Percentiles rank a stretch among this genome's conserved stretches.
Conservation (phyloP, 1,140 invertebrate genomes). For the Dinothrombium tinctorium region DNA sequence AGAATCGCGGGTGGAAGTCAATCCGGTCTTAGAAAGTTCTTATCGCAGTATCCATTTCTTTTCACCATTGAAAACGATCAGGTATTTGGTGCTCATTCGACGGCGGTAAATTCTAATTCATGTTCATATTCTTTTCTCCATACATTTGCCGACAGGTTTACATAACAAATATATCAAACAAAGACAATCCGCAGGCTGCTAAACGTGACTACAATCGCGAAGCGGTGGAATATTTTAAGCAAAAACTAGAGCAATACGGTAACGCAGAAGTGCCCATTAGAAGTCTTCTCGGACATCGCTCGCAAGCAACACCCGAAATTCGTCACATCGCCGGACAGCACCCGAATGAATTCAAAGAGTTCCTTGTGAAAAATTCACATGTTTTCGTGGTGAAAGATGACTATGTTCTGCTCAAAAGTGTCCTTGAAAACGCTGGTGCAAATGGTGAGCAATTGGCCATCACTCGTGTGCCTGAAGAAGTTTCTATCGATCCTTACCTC, state of each 20-base stretch:
- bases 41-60: slow-evolving; percentile 67
- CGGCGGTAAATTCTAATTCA: not conserved
- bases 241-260: slow-evolving; percentile 22
- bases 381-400: slow-evolving; percentile 68
- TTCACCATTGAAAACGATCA: slow-evolving; percentile 76
- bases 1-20: slow-evolving; percentile 83
- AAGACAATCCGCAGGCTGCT: slow-evolving; percentile 8
- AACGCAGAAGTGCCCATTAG: slow-evolving; percentile 45
- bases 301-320: slow-evolving; percentile 66
- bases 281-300: slow-evolving; percentile 59
- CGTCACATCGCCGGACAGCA: slow-evolving; percentile 78
- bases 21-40: slow-evolving; percentile 62
- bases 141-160: slow-evolving; percentile 5
- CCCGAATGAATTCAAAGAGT: slow-evolving; percentile 77
- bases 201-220: slow-evolving; percentile 58
- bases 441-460: slow-evolving; percentile 12
- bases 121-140: not conserved
- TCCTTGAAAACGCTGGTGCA: slow-evolving; percentile 46
- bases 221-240: slow-evolving; percentile 79
- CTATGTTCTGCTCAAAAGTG: slow-evolving; percentile 36
- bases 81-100: slow-evolving; percentile 27
- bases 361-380: slow-evolving; percentile 56
- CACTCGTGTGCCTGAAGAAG: slow-evolving; percentile 16
- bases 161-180: slow-evolving; percentile 10
- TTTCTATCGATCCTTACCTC: slow-evolving; percentile 17